Base-by-base conservation (phyloP, 1,140 invertebrate genomes). In the Saccostrea glomerata region DNA sequence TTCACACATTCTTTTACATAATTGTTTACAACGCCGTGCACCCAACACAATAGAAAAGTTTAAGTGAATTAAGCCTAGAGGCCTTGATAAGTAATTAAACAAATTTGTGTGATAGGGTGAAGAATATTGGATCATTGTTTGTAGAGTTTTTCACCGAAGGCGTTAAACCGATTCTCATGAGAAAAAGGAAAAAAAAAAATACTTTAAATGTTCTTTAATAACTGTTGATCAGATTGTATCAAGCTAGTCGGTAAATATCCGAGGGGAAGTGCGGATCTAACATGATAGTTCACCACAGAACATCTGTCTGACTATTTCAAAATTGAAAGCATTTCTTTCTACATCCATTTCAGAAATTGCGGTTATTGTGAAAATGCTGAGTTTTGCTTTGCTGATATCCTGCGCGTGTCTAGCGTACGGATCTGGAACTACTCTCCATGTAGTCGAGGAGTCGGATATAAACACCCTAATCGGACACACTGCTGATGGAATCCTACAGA, bases 1-100 rank as follows among this genome's bases (percentile, higher is more conserved):
- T 77, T 77, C 70, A 77, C 70, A 36, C 70, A 15, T 77, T 77
- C 70, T 15, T 77, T 77, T 77, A 77, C 70, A 77, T 77, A 77
- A 77, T 77, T 77, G 70, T 30, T 77, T 23, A 36, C 70, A 36
- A 30, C 70, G 7, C 70, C 30, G 5, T 77, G 25, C 70, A 77
- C 70, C 70, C 58, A 17, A 30, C 70, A 77, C 70, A 77, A 77
- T 30, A 25, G 1, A 77, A 77, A 77, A 77, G 12, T 77, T 77
- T 15, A 77, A 77, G 70, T 77, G 70, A 77, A 30, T 77, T 77
- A 77, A 77, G 70, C 70, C 70, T 30, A 36, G 11, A 25, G 70
- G 25, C 4, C 36, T 77, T 25, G 23, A 36, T 30, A 77, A 77
- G 30, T 30, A 77, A 77, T 77, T 77, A 77, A 77, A 25, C 25